A percentile compares a stretch with the other conserved stretches of the same genome.
These are phyloP conservation scores for Araneus ventricosus DNA, from an alignment of 1,140 invertebrate genomes.

Conservation along the genomic window DNA sequence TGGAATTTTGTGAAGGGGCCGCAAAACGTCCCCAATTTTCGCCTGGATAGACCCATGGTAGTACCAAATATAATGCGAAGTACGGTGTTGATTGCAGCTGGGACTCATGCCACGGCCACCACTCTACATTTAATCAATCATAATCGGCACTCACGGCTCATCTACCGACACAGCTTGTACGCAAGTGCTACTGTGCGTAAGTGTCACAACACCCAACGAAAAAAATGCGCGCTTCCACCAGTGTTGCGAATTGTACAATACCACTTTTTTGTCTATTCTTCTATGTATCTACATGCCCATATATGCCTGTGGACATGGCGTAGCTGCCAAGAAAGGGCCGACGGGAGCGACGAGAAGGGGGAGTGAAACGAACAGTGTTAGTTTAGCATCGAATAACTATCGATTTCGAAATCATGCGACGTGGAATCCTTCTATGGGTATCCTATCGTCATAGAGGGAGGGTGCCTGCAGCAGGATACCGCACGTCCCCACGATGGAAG, in stretches of 20 bases:
- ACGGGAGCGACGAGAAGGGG: conserved; percentile 34
- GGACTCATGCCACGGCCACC: no score
- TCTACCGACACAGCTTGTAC: no score
- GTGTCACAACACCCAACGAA: neutral
- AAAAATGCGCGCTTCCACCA: neutral
- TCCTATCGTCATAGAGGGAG: conserved; percentile 84
- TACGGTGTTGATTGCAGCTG: no score
- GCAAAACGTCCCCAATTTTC: no score
- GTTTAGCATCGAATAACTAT: neutral
- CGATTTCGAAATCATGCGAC: conserved; percentile 52
- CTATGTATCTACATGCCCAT: conserved; percentile 66
- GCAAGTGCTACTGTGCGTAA: neutral
- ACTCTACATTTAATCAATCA: no score
- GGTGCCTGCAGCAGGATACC: conserved; percentile 93
- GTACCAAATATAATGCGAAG: no score
- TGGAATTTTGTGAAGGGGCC: no score
- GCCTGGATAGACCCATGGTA: no score
- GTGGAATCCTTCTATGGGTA: conserved; percentile 87
- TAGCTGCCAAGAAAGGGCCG: conserved; percentile 75
- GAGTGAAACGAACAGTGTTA: conserved; percentile 27
- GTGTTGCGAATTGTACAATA: conserved; percentile 27
- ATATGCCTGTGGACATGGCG: conserved; percentile 63
- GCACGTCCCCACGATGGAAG: conserved; percentile 95
- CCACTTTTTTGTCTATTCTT: conserved; percentile 35
- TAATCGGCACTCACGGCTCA: no score